Evolutionary conservation across 2,888 invertebrate genomes (phyloP).

Genomic region (Coelopa pilipes): DNA sequence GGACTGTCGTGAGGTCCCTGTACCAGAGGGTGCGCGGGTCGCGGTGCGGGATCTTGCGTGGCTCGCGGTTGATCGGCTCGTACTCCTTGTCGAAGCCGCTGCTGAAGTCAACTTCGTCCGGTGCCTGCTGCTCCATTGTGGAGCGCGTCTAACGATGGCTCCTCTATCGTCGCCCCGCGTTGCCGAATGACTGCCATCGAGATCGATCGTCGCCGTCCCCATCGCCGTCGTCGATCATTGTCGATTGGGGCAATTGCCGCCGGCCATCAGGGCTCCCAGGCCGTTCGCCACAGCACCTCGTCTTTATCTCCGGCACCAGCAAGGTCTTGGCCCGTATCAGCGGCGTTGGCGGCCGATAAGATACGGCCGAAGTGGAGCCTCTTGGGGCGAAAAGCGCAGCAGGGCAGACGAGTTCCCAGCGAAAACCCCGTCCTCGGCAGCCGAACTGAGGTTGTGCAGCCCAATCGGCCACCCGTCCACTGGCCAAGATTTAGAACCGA

Average conservation of each 20-base stretch:
- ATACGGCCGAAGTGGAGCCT: background rate
- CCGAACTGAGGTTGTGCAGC: too few relatives aligned
- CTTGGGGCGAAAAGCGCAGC: too few relatives aligned
- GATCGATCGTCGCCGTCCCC: too few relatives aligned
- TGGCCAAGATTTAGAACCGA: too few relatives aligned
- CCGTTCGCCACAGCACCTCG: background rate
- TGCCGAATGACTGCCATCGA: background rate
- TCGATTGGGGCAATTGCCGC: conserved; percentile 11
- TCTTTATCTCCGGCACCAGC: background rate
- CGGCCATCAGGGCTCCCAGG: background rate
- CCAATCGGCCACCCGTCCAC: too few relatives aligned
- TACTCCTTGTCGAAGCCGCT: conserved; percentile 59
- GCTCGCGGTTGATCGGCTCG: conserved; percentile 50
- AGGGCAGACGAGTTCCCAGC: too few relatives aligned
- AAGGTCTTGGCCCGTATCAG: background rate
- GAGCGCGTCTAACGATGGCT: background rate
- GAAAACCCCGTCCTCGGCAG: too few relatives aligned
- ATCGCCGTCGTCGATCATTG: conserved; percentile 13
- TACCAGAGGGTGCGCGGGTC: conserved; percentile 53
- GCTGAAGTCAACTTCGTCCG: conserved; percentile 57
- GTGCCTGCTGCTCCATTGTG: conserved; percentile 12
- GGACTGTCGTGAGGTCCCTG: conserved; percentile 52
- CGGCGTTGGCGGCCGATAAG: conserved; percentile 8
- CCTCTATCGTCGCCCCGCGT: too few relatives aligned
- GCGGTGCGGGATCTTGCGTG: conserved; percentile 46